Conservation (phyloP, 2,797 vertebrate genomes). For the Synanceia verrucosa region DNA sequence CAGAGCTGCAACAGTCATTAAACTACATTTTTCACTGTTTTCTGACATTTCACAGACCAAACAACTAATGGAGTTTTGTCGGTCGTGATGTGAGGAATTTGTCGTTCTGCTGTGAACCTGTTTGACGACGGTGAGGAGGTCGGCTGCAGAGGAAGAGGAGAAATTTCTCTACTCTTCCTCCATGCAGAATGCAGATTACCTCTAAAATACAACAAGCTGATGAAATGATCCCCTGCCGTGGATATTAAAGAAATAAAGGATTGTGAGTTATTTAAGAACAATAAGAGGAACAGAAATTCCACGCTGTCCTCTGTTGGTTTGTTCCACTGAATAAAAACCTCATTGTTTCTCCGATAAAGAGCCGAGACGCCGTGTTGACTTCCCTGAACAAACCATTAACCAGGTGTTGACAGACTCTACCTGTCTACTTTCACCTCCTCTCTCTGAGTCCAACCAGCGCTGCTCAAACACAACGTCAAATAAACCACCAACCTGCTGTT, state of each 20-base stretch:
- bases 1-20: too few species aligned
- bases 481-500: conserved; percentile 48
- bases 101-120: too few species aligned
- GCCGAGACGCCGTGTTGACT: not conserved
- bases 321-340: conserved; percentile 16
- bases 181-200: too few species aligned
- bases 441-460: conserved; percentile 33
- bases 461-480: conserved; percentile 50
- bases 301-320: not conserved
- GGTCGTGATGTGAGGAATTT: too few species aligned
- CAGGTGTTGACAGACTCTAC: conserved; percentile 27
- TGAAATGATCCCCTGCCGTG: not conserved
- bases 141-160: too few species aligned
- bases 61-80: too few species aligned
- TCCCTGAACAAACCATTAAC: conserved; percentile 57
- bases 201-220: too few species aligned
- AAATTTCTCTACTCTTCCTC: too few species aligned
- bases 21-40: too few species aligned
- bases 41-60: too few species aligned
- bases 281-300: conserved; percentile 11
- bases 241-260: not conserved
- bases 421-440: conserved; percentile 2
- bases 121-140: too few species aligned
- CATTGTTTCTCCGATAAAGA: conserved; percentile 18
- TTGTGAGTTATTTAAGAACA: conserved; percentile 10